These are phyloP conservation scores for Sarcophilus harrisii DNA, from an alignment of 2,797 vertebrate genomes.

Conservation along the genomic window DNA sequence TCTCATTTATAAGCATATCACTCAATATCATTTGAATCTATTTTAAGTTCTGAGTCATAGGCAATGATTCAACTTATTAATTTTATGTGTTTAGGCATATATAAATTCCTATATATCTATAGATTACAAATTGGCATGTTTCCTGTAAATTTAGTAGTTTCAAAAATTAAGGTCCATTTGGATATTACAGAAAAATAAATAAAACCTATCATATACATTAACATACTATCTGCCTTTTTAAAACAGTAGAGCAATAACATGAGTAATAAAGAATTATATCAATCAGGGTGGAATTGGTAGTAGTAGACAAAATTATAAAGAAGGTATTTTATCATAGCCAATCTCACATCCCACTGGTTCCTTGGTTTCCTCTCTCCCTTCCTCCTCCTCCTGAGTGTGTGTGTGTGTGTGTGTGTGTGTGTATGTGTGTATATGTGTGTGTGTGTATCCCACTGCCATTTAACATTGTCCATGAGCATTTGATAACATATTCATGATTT, in stretches of 20 bases:
- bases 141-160: conserved; percentile 22
- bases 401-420: too few species aligned
- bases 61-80: conserved; percentile 45
- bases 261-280: neutral
- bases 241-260: conserved; percentile 18
- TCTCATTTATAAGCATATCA: neutral
- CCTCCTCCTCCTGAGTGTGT: too few species aligned
- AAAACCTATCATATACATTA: conserved; percentile 40
- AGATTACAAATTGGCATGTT: neutral
- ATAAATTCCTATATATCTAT: neutral
- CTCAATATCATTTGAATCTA: conserved; percentile 7
- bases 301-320: neutral
- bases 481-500: neutral
- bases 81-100: conserved; percentile 16
- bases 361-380: neutral
- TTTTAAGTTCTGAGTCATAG: conserved; percentile 43
- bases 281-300: neutral
- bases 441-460: neutral
- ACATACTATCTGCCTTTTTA: conserved; percentile 47
- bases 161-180: neutral
- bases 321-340: neutral
- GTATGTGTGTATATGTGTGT: too few species aligned
- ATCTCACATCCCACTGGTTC: conserved; percentile 1
- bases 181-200: neutral
- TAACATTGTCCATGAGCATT: neutral